Evolutionary conservation across 53 echinoderm and acorn worm species (phyloP).

Genomic region (Holothuria scabra): DNA sequence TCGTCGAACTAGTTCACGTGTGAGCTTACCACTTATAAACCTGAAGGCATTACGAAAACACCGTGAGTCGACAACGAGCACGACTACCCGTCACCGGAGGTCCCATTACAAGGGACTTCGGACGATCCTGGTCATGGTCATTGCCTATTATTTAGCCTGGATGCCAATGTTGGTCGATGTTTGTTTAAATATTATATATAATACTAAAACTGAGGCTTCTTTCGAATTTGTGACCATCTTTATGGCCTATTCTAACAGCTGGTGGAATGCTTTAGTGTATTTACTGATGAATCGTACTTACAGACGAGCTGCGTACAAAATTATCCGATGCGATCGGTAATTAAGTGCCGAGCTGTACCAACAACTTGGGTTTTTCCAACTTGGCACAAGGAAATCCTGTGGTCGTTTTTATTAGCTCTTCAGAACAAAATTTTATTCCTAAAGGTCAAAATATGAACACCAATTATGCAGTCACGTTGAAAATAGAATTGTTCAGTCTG

Average conservation of each 20-base stretch:
- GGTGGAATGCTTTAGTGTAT: conserved; percentile 51
- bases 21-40: conserved; percentile 4
- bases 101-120: conserved; percentile 42
- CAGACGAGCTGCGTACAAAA: conserved; percentile 27
- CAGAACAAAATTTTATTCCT: no score
- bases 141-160: conserved; percentile 42
- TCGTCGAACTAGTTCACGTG: conserved; percentile 5
- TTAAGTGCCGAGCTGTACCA: no score
- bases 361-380: no score
- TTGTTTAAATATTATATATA: conserved; percentile 17
- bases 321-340: conserved; percentile 15
- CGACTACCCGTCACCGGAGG: conserved; percentile 15
- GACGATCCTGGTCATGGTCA: conserved; percentile 31
- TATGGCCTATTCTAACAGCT: conserved; percentile 47
- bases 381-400: no score
- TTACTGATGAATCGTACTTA: conserved; percentile 35
- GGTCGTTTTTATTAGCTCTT: no score
- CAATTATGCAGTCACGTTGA: no score
- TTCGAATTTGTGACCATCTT: conserved; percentile 32
- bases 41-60: conserved; percentile 21
- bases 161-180: conserved; percentile 40
- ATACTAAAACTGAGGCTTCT: conserved; percentile 11
- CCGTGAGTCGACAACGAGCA: conserved; percentile 31
- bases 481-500: no score
- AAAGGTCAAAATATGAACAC: no score